These are phyloP conservation scores for Gonatopus flavifemur DNA, from an alignment of 1,140 invertebrate genomes.

Conservation along the genomic window DNA sequence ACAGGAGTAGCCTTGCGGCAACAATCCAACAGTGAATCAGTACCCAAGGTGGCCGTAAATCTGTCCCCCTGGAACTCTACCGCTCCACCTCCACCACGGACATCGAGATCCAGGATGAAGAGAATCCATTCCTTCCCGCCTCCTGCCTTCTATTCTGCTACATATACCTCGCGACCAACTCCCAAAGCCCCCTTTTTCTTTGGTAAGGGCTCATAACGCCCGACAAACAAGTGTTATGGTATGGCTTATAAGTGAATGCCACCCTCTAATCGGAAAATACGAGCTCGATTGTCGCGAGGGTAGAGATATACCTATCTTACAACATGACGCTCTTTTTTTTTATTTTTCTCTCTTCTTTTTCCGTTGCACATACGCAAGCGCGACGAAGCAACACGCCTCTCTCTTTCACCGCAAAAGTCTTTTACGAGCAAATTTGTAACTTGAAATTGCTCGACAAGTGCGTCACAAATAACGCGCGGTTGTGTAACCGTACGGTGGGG, in stretches of 20 bases:
- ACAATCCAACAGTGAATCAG: constrained; percentile 56
- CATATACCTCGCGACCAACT: constrained; percentile 9
- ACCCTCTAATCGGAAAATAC: constrained; percentile 59
- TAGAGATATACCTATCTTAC: constrained; percentile 14
- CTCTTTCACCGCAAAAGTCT: constrained; percentile 27
- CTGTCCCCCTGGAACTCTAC: constrained; percentile 49
- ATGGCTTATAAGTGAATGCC: constrained; percentile 60
- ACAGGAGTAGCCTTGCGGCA: constrained; percentile 25
- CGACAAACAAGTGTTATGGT: constrained; percentile 58
- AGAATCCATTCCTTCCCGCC: background rate
- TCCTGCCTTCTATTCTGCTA: constrained; percentile 1
- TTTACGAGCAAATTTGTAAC: constrained; percentile 55
- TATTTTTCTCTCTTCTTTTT: constrained; percentile 19
- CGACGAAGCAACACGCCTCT: constrained; percentile 12
- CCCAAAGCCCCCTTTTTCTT: constrained; percentile 13
- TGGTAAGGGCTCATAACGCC: constrained; percentile 51
- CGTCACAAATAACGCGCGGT: constrained; percentile 10
- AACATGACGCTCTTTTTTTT: constrained; percentile 1
- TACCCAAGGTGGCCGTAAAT: constrained; percentile 60
- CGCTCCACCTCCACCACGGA: constrained; percentile 19
- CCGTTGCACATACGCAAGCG: constrained; percentile 5
- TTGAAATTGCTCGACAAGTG: constrained; percentile 46
- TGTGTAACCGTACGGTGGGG: no score
- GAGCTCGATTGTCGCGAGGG: constrained; percentile 53
- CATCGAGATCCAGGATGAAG: no score